These are phyloP conservation scores for Therioaphis trifolii DNA, from an alignment of 2,888 invertebrate genomes.

Conservation along the genomic window DNA sequence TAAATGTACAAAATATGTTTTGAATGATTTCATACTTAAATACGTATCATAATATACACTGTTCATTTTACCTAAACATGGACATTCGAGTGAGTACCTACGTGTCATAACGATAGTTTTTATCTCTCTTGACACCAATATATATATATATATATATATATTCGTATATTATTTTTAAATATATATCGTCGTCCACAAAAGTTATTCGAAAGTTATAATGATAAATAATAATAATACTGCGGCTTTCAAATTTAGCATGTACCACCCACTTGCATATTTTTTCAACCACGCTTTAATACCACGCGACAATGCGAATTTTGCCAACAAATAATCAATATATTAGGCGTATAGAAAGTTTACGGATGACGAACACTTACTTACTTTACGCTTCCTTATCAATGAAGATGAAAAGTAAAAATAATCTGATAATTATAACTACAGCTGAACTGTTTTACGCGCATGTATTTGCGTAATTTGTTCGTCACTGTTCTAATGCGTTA, in stretches of 20 bases:
- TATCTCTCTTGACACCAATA: background rate
- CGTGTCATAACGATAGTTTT: background rate
- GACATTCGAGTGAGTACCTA: too few relatives aligned
- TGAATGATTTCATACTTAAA: too few relatives aligned
- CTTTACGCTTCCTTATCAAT: background rate
- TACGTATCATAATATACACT: too few relatives aligned
- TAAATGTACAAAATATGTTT: background rate
- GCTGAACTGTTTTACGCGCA: too few relatives aligned
- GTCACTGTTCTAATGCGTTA: too few relatives aligned
- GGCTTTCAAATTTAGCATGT: slow-evolving; percentile 54
- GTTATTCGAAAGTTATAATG: slow-evolving; percentile 47
- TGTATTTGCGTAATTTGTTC: too few relatives aligned
- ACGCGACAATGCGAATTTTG: background rate
- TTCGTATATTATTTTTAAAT: background rate
- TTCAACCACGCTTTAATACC: background rate
- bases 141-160: slow-evolving; percentile 20
- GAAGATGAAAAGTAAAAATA: background rate
- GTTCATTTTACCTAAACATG: too few relatives aligned
- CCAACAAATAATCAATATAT: slow-evolving; percentile 8
- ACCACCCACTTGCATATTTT: slow-evolving; percentile 27
- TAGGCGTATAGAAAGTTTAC: slow-evolving; percentile 32
- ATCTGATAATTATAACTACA: background rate
- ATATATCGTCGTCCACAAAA: slow-evolving; percentile 39
- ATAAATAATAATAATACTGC: slow-evolving; percentile 31
- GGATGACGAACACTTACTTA: background rate